Evolutionary conservation across 2,113 vertebrate species (phyloP).

Genomic region (Melanotaenia duboulayi): DNA sequence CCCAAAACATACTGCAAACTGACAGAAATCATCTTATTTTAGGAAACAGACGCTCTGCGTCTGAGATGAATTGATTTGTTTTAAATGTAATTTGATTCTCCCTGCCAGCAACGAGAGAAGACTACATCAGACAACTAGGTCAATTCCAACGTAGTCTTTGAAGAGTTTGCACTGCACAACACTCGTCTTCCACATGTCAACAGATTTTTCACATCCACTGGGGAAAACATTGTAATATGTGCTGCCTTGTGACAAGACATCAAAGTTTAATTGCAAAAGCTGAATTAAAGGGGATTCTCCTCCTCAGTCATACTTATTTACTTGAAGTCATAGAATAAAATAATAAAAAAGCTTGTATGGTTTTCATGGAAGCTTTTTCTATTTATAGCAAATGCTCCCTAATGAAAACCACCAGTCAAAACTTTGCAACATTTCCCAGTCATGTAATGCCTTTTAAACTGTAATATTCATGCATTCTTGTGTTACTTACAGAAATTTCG

Average conservation of each 20-base stretch:
- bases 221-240: slow-evolving; percentile 36
- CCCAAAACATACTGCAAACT: slow-evolving; percentile 13
- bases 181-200: slow-evolving; percentile 46
- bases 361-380: background rate
- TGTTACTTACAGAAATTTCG: too few species aligned
- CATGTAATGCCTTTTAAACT: too few species aligned
- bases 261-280: background rate
- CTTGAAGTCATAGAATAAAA: background rate
- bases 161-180: slow-evolving; percentile 21
- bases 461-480: too few species aligned
- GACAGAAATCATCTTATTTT: slow-evolving; percentile 33
- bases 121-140: slow-evolving; percentile 41
- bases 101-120: slow-evolving; percentile 10
- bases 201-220: slow-evolving; percentile 28
- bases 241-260: slow-evolving; percentile 30
- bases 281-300: background rate
- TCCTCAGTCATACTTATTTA: background rate
- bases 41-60: slow-evolving; percentile 14
- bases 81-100: slow-evolving; percentile 2
- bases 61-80: slow-evolving; percentile 20
- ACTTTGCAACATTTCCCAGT: too few species aligned
- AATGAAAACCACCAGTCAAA: background rate
- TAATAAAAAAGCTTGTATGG: background rate
- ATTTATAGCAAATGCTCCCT: background rate
- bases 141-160: slow-evolving; percentile 33